phyloP scores from a whole-genome alignment of 1,140 invertebrate genomes.

The Megalonaias nervosa region DNA sequence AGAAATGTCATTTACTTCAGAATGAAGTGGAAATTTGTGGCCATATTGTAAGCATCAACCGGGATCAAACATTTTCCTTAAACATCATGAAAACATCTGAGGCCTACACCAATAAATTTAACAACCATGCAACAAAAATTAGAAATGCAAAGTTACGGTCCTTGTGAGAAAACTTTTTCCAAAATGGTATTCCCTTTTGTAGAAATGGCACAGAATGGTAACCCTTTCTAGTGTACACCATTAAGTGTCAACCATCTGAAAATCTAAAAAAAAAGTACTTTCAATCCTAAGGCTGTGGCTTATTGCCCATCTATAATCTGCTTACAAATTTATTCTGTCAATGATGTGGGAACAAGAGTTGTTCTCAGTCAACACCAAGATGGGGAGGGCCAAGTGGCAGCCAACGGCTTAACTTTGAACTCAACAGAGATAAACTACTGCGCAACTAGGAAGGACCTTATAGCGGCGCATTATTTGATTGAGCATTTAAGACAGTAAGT shows the following conservation, averaged over 20 bases:
- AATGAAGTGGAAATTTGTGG: conserved; percentile 8
- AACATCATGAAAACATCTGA: background rate
- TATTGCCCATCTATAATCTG: conserved; percentile 5
- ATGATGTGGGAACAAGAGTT: no score
- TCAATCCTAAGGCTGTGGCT: conserved; percentile 25
- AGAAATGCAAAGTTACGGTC: background rate
- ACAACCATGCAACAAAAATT: background rate
- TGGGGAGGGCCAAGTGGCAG: conserved; percentile 27
- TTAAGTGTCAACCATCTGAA: conserved; percentile 26
- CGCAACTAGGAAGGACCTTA: conserved; percentile 3
- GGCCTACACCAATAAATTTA: conserved; percentile 4
- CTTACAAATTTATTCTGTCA: conserved; percentile 39
- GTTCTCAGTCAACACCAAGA: no score
- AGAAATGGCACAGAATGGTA: conserved; percentile 63
- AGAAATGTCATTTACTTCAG: conserved; percentile 11
- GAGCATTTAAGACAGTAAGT: background rate
- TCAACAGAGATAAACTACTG: conserved; percentile 15
- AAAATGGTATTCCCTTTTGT: conserved; percentile 56
- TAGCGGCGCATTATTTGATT: background rate
- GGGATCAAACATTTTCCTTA: background rate
- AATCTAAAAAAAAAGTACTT: conserved; percentile 6
- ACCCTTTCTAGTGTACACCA: conserved; percentile 58
- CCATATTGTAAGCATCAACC: background rate
- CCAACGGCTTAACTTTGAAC: conserved; percentile 41
- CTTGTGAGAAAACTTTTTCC: conserved; percentile 18